Evolutionary conservation across 2,797 vertebrate species (phyloP), one percentile per base, ranked within the genome.

Genomic region (Cuculus canorus): DNA sequence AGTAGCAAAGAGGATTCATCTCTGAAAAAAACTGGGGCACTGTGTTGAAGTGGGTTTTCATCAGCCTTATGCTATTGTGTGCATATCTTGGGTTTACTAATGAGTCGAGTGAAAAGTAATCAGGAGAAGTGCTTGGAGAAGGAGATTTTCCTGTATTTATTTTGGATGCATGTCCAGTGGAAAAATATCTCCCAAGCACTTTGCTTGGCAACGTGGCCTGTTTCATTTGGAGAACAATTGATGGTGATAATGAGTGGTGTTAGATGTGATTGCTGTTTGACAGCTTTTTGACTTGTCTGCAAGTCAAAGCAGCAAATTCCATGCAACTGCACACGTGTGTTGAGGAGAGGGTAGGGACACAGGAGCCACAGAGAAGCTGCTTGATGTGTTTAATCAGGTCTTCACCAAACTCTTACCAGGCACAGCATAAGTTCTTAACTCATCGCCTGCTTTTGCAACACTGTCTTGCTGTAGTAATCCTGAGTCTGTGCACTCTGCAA

Each of bases 191-290:
- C 95, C 95, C 93, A 93, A 97, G 97, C 96, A 97, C 98, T 98
- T 97, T 97, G 95, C 97, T 98, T 98, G 97, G 98, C 98, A 28
- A 86, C 2, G 61, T 91, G 90, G 96, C 90, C 96, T 98, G 97
- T 98, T 98, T 98, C 98, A 92, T 97, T 98, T 98, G 98, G 98
- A 98, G 96, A 93, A 95, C 87, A 94, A 96, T 86, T 80, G 96
- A 97, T 98, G 98, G 83, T 68, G 95, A 98, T 97, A 98, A 98
- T 98, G 98, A 98, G 98, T 97, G 95, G 96, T 92, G 87, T 89
- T 96, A 97, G 91, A 94, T 79, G 92, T 35, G 56, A 94, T 96
- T 18, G 2, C 93, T 47, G n/a, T 84, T 94, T 21, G 19, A 95
- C 96, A 94, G 88, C 86, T 96, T 87, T 75, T 60, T 61, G 81